A percentile compares a stretch with the other conserved stretches of the same genome.
Conservation (phyloP, 1,140 invertebrate genomes). For the Drosophila micromelanica region DNA sequence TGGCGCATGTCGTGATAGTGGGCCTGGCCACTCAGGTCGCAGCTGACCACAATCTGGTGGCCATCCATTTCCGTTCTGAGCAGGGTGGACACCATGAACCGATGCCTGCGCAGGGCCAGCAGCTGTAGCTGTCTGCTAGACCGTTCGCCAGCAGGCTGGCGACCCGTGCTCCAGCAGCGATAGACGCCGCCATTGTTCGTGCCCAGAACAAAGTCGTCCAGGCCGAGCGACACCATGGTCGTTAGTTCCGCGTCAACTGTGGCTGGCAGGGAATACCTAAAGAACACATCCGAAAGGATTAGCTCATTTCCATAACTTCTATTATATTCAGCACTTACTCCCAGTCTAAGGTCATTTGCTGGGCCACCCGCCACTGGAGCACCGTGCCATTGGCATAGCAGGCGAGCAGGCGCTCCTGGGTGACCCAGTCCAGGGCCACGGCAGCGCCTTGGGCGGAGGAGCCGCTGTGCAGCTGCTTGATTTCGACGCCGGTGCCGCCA, state of each 20-base stretch:
- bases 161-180: constrained; percentile 58
- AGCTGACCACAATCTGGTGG: constrained; percentile 64
- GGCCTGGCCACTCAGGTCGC: constrained; percentile 77
- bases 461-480: constrained; percentile 59
- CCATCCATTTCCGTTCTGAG: constrained; percentile 48
- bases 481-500: constrained; percentile 46
- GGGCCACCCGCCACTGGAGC: constrained; percentile 61
- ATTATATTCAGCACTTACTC: constrained; percentile 51
- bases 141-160: constrained; percentile 28
- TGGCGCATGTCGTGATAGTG: constrained; percentile 72
- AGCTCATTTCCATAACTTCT: background rate
- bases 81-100: constrained; percentile 69
- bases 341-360: constrained; percentile 66
- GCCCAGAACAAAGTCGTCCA: constrained; percentile 70
- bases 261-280: constrained; percentile 55
- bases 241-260: constrained; percentile 54
- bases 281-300: background rate
- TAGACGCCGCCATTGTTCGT: constrained; percentile 71
- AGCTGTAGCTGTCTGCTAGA: constrained; percentile 61
- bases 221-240: constrained; percentile 54
- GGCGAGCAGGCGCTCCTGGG: constrained; percentile 64
- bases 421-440: constrained; percentile 69
- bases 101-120: constrained; percentile 58
- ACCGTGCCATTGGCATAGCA: constrained; percentile 73
- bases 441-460: constrained; percentile 65